phyloP scores from a whole-genome alignment of 2,888 invertebrate genomes.

The Volucella inanis region DNA sequence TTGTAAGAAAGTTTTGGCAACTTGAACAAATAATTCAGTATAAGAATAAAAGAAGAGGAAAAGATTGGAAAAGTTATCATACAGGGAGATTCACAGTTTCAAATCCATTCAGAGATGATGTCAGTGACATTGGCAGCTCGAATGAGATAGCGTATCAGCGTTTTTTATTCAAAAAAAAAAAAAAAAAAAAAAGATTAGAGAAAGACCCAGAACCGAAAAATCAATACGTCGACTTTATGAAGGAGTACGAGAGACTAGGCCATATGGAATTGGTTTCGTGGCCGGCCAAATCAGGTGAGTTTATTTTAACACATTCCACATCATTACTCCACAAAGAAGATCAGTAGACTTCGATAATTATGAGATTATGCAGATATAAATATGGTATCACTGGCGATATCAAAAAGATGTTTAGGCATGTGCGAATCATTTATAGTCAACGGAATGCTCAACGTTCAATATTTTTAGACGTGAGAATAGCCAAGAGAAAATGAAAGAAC shows the following conservation, averaged over 20 bases:
- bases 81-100: neutral
- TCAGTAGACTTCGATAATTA: conserved; percentile 19
- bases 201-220: neutral
- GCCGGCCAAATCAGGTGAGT: neutral
- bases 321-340: conserved; percentile 32
- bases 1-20: too few species aligned
- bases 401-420: too few species aligned
- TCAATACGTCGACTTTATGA: conserved; percentile 14
- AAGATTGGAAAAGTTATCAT: too few species aligned
- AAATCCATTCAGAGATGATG: conserved; percentile 3
- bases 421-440: too few species aligned
- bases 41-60: too few species aligned
- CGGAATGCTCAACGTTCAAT: too few species aligned
- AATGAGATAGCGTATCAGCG: conserved; percentile 4
- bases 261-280: neutral
- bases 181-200: neutral
- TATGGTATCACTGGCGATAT: too few species aligned
- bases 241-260: conserved; percentile 14
- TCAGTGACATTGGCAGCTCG: conserved; percentile 3
- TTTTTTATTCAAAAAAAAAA: neutral
- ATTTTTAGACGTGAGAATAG: too few species aligned
- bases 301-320: conserved; percentile 9
- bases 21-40: too few species aligned
- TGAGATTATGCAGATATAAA: too few species aligned
- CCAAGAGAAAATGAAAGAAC: neutral